Evolutionary conservation across 2,888 invertebrate species (phyloP).

Genomic region (Rhopalosiphum nymphaeae): DNA sequence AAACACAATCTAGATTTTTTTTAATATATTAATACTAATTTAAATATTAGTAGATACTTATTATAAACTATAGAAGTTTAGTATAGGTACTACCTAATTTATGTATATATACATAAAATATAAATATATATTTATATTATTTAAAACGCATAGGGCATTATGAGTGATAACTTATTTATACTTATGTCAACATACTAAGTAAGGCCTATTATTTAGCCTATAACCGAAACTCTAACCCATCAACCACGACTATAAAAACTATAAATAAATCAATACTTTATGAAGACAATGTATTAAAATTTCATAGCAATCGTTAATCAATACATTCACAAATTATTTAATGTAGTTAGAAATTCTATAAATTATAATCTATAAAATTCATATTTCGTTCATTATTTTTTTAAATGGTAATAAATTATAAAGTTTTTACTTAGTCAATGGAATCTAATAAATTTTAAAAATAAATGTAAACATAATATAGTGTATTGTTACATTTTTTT

Average conservation of each 20-base stretch:
- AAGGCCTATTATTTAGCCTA: background rate
- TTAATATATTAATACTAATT: background rate
- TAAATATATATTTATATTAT: background rate
- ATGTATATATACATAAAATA: background rate
- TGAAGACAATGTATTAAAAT: background rate
- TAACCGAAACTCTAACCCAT: background rate
- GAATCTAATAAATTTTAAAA: background rate
- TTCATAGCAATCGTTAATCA: background rate
- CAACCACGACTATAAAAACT: background rate
- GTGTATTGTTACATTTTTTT: background rate
- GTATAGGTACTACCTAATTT: no score
- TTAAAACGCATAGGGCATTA: background rate
- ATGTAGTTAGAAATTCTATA: background rate
- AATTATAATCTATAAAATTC: no score
- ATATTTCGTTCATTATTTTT: background rate
- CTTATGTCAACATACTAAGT: background rate
- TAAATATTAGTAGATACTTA: background rate
- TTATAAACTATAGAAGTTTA: background rate
- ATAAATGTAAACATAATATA: background rate
- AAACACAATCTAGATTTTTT: background rate
- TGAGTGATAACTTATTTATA: background rate
- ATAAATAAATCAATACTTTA: slow-evolving; percentile 19
- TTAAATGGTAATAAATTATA: background rate
- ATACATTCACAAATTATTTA: background rate
- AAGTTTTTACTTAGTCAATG: background rate